Conservation (phyloP, 1,140 invertebrate species). For the Plectrocnemia conspersa region DNA sequence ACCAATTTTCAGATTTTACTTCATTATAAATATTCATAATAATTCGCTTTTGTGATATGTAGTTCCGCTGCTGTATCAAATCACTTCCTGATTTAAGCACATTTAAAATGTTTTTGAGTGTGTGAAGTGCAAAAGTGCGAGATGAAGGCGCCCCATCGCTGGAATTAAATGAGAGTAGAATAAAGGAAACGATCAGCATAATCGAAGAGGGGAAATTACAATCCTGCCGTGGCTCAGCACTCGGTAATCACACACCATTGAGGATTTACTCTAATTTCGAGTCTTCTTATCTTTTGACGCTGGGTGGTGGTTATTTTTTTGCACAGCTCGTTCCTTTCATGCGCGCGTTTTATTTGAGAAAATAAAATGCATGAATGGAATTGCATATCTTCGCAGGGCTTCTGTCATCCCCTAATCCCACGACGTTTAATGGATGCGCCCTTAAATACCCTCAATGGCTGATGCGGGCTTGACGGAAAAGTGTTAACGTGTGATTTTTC, state of each 20-base stretch:
- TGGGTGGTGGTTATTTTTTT: constrained; percentile 24
- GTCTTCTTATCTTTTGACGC: constrained; percentile 34
- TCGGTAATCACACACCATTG: constrained; percentile 33
- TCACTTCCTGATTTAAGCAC: too few species aligned
- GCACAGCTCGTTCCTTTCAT: constrained; percentile 14
- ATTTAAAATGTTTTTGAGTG: too few species aligned
- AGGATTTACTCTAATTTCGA: constrained; percentile 34
- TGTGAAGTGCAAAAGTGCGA: background rate
- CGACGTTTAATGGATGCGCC: constrained; percentile 29
- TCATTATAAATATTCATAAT: too few species aligned
- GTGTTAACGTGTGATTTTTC: constrained; percentile 27
- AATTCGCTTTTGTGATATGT: too few species aligned
- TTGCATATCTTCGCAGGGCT: constrained; percentile 17
- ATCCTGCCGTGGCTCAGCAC: constrained; percentile 16
- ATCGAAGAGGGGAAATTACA: constrained; percentile 31
- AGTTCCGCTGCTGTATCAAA: too few species aligned
- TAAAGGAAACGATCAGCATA: constrained; percentile 26
- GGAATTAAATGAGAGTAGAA: constrained; percentile 10
- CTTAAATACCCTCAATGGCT: constrained; percentile 29
- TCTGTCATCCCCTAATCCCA: constrained; percentile 30
- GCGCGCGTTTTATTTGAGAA: constrained; percentile 17
- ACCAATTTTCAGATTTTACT: too few species aligned
- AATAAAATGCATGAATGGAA: constrained; percentile 15
- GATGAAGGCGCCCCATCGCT: background rate
- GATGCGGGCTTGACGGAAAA: constrained; percentile 30